Conservation (phyloP, 2,888 invertebrate species). For the Drosophila cracens region DNA sequence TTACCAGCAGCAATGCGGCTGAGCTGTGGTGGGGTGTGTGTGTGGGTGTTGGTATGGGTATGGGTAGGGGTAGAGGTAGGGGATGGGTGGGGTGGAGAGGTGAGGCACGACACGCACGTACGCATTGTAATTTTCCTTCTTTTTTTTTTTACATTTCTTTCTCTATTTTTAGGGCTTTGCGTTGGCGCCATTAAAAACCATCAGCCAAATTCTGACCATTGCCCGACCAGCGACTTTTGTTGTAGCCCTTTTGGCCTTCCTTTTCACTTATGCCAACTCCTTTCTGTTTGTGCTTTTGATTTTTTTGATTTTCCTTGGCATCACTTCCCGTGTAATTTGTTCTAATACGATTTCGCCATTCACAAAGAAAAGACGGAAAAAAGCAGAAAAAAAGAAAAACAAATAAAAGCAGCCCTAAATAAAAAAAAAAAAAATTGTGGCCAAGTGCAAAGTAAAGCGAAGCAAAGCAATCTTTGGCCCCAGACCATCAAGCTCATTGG, state of each 20-base stretch:
- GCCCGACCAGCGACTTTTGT: conserved; percentile 19
- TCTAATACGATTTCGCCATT: conserved; percentile 59
- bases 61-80: not conserved
- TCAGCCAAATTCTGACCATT: conserved; percentile 45
- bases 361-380: conserved; percentile 19
- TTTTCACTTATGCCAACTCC: conserved; percentile 20
- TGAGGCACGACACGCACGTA: conserved; percentile 62
- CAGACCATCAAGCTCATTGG: conserved; percentile 29
- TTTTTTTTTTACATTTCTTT: conserved; percentile 8
- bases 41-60: not conserved
- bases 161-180: conserved; percentile 29
- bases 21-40: not conserved
- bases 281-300: conserved; percentile 12
- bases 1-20: conserved; percentile 32
- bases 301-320: conserved; percentile 22
- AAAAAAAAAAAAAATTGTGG: conserved; percentile 30
- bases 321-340: conserved; percentile 66
- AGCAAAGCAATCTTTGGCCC: conserved; percentile 63
- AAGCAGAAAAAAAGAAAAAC: not conserved
- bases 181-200: conserved; percentile 54
- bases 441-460: conserved; percentile 59
- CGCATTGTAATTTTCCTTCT: conserved; percentile 52
- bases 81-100: not conserved
- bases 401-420: conserved; percentile 10
- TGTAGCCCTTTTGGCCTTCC: conserved; percentile 17